A percentile compares a stretch with the other conserved stretches of the same genome.
Conservation (phyloP, 1,140 invertebrate species). For the Euglossa dilemma region DNA sequence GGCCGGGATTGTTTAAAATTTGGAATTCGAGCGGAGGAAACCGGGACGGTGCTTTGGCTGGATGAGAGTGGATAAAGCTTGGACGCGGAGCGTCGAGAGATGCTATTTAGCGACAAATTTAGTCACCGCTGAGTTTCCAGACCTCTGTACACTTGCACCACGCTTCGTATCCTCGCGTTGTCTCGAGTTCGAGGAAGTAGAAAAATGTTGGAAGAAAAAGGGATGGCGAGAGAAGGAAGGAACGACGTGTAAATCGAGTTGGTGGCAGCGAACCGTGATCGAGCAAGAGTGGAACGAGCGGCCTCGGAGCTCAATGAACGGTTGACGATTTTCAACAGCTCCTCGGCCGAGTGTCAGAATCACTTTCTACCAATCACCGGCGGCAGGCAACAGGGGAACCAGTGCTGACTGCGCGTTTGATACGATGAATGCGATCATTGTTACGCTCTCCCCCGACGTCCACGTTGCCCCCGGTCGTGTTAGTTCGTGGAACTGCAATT, state of each 20-base stretch:
- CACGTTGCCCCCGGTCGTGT: background rate
- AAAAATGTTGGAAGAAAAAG: too few relatives aligned
- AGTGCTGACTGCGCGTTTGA: slow-evolving; percentile 50
- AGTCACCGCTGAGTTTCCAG: too few relatives aligned
- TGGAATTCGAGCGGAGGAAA: background rate
- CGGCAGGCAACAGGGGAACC: slow-evolving; percentile 13
- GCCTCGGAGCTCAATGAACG: slow-evolving; percentile 42
- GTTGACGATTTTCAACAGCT: slow-evolving; percentile 66
- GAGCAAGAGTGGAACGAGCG: slow-evolving; percentile 3
- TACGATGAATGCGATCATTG: slow-evolving; percentile 64
- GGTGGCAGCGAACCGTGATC: background rate
- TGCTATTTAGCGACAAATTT: too few relatives aligned
- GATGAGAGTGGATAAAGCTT: too few relatives aligned
- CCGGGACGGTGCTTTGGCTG: too few relatives aligned
- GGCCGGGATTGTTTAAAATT: background rate
- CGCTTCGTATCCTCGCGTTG: too few relatives aligned
- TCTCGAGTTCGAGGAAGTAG: too few relatives aligned
- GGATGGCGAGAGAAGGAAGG: background rate
- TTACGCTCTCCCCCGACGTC: slow-evolving; percentile 13
- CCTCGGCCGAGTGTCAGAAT: slow-evolving; percentile 49
- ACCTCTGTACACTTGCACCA: too few relatives aligned
- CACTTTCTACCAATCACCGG: slow-evolving; percentile 53
- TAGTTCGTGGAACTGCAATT: slow-evolving; percentile 33
- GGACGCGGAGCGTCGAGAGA: too few relatives aligned
- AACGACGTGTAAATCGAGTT: slow-evolving; percentile 12